Base-by-base conservation (phyloP, 2,888 invertebrate species). In the Caenorhabditis uteleia region DNA sequence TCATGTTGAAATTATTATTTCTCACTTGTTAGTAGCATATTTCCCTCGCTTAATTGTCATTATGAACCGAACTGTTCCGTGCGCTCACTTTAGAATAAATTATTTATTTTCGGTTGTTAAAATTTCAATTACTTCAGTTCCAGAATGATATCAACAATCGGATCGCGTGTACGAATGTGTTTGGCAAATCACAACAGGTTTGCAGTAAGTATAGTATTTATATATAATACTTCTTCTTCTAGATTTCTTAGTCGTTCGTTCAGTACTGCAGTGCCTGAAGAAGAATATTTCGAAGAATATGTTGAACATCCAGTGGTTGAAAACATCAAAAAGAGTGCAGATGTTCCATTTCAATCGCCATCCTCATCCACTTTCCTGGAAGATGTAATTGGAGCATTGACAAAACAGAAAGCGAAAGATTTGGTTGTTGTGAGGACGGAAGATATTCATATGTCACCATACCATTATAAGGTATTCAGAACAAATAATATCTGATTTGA, bases 231-330 rank as follows among this genome's bases (percentile, higher is more conserved):
- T n/a, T n/a, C n/a, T n/a, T n/a, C n/a, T n/a, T n/a, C n/a, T n/a
- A n/a, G n/a, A n/a, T n/a, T n/a, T n/a, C n/a, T n/a, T n/a, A n/a
- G n/a, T n/a, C n/a, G n/a, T n/a, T n/a, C n/a, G n/a, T n/a, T n/a
- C n/a, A n/a, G n/a, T n/a, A n/a, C n/a, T n/a, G n/a, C 29, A 14
- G 43, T 43, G 16, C 12, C 16, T 23, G 61, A 62, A 47, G 61
- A 62, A 45, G 61, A 62, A 23, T 62, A 62, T 27, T 62, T 47
- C 20, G 61, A 62, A 43, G n/a, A n/a, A n/a, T n/a, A n/a, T n/a
- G n/a, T n/a, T n/a, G n/a, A n/a, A n/a, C n/a, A n/a, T n/a, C n/a
- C n/a, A n/a, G n/a, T n/a, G n/a, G n/a, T n/a, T n/a, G n/a, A n/a
- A n/a, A n/a, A n/a, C n/a, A n/a, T n/a, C n/a, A n/a, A n/a, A n/a